Evolutionary conservation across 2,797 vertebrate species (phyloP).

Genomic region (Catamblyrhynchus diadema): DNA sequence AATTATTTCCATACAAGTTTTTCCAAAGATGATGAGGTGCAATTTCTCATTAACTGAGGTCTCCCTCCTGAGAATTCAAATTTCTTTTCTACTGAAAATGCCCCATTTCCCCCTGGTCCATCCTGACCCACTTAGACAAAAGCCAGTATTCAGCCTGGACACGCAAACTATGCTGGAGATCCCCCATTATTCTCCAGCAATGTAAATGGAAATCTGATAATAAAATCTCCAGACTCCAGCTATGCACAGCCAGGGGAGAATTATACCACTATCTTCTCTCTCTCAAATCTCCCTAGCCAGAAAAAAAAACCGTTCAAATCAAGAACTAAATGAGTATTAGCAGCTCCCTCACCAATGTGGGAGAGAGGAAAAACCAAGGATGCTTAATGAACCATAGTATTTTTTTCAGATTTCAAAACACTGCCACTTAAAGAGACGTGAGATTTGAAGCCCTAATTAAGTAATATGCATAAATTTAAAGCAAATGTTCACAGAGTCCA

Average conservation of each 20-base stretch:
- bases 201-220: constrained; percentile 15
- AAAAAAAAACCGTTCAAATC: background rate
- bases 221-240: constrained; percentile 7
- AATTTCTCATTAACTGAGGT: constrained; percentile 33
- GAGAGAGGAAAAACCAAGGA: constrained; percentile 1
- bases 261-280: background rate
- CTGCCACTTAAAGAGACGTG: background rate
- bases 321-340: background rate
- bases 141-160: constrained; percentile 6
- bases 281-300: background rate
- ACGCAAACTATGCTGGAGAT: background rate
- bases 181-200: background rate
- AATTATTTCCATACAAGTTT: constrained; percentile 35
- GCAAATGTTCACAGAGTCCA: constrained; percentile 4
- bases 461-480: constrained; percentile 26
- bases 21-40: background rate
- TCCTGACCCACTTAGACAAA: constrained; percentile 52
- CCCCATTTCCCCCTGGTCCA: background rate
- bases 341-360: background rate
- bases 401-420: constrained; percentile 42
- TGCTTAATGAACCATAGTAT: background rate
- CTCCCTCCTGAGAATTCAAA: constrained; percentile 1
- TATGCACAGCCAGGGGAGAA: background rate
- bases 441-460: constrained; percentile 34
- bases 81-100: background rate